A percentile compares a stretch with the other conserved stretches of the same genome.
Conservation (phyloP, 2,888 invertebrate species). For the Drosophila maculinotata region DNA sequence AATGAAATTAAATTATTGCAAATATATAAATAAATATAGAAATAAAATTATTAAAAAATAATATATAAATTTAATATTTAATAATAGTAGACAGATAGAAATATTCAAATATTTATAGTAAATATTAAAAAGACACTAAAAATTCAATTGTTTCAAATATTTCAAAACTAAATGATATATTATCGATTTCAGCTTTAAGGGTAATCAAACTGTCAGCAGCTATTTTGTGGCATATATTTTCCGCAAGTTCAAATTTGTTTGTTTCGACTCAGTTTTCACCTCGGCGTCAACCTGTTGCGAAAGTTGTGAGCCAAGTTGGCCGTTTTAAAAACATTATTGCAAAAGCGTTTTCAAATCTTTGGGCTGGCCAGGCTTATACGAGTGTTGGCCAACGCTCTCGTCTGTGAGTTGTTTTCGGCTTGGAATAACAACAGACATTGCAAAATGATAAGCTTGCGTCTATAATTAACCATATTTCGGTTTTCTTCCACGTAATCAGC, state of each 20-base stretch:
- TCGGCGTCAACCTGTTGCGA: conserved; percentile 66
- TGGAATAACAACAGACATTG: conserved; percentile 20
- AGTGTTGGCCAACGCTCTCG: not conserved
- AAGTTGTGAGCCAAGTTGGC: conserved; percentile 67
- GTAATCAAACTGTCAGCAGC: no score
- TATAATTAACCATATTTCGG: conserved; percentile 20
- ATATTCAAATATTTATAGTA: no score
- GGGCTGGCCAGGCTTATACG: not conserved
- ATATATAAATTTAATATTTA: no score
- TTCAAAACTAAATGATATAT: no score
- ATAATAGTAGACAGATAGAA: no score
- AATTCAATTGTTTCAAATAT: no score
- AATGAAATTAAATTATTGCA: no score
- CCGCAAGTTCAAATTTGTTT: conserved; percentile 19
- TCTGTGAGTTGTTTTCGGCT: conserved; percentile 26
- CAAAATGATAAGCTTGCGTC: conserved; percentile 25
- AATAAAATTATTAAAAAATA: no score
- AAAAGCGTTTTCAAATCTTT: conserved; percentile 54
- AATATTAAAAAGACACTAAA: no score
- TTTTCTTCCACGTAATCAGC: conserved; percentile 7
- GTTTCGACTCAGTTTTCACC: conserved; percentile 31
- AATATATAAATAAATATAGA: no score
- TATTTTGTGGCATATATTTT: conserved; percentile 2
- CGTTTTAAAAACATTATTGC: conserved; percentile 38
- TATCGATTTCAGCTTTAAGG: no score